These are phyloP conservation scores for Brassicogethes aeneus DNA, from an alignment of 2,888 invertebrate species.

Conservation along the genomic window DNA sequence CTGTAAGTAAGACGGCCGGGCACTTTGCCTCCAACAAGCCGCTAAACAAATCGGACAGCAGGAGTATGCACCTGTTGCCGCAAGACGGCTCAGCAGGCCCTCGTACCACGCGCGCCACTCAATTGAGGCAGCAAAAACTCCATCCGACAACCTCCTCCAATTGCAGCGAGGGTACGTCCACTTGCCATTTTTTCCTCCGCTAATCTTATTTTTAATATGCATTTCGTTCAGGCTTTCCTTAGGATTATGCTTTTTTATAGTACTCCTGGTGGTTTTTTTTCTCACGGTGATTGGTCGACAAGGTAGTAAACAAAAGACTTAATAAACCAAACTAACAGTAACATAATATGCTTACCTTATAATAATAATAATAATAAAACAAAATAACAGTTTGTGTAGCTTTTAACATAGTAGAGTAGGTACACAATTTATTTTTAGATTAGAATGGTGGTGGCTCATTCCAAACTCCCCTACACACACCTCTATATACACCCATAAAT, in stretches of 20 bases:
- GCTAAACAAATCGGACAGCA: slow-evolving; percentile 38
- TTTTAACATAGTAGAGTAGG: slow-evolving; percentile 10
- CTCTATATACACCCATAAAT: neutral
- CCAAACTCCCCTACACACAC: too few relatives aligned
- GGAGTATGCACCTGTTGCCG: slow-evolving; percentile 39
- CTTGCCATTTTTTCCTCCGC: slow-evolving; percentile 2
- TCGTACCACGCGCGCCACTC: slow-evolving; percentile 38
- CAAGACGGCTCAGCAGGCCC: slow-evolving; percentile 30
- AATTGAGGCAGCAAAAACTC: slow-evolving; percentile 39
- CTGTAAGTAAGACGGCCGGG: slow-evolving; percentile 41
- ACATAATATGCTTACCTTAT: too few relatives aligned
- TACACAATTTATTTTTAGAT: slow-evolving; percentile 3
- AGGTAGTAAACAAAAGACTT: neutral
- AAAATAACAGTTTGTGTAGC: slow-evolving; percentile 13
- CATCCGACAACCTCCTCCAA: slow-evolving; percentile 32
- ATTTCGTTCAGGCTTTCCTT: too few relatives aligned
- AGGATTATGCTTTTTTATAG: too few relatives aligned
- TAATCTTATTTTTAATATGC: too few relatives aligned
- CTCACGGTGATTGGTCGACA: neutral
- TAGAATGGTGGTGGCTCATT: slow-evolving; percentile 8
- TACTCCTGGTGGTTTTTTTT: neutral
- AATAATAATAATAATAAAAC: too few relatives aligned
- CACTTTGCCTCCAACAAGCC: slow-evolving; percentile 36
- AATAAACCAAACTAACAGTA: too few relatives aligned
- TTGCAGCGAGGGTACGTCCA: slow-evolving; percentile 37